phyloP scores from a whole-genome alignment of 2,113 vertebrate species.

The Setophaga kirtlandii region DNA sequence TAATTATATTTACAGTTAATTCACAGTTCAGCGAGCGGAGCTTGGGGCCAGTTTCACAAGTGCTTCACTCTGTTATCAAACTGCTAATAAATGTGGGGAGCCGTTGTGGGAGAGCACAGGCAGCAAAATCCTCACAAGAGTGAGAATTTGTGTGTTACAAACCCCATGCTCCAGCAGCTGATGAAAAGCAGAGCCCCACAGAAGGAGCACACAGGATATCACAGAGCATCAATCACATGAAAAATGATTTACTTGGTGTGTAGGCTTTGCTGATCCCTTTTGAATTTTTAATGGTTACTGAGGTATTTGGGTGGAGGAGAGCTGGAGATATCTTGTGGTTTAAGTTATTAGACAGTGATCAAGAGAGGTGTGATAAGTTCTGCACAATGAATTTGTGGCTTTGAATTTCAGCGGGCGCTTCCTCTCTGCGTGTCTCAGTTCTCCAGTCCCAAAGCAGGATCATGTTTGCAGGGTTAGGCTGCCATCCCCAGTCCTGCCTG shows the following conservation, averaged over 20 bases:
- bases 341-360: background rate
- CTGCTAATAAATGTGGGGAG: constrained; percentile 9
- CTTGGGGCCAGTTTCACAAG: constrained; percentile 40
- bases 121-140: background rate
- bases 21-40: constrained; percentile 32
- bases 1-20: constrained; percentile 63
- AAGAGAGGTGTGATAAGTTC: background rate
- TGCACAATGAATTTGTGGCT: background rate
- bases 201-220: background rate
- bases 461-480: background rate
- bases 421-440: fast-evolving
- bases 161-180: background rate
- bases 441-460: background rate
- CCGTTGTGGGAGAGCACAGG: background rate
- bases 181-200: background rate
- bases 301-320: background rate
- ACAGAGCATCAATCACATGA: background rate
- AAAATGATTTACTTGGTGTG: background rate
- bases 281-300: background rate
- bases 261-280: constrained; percentile 10
- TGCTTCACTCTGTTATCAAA: constrained; percentile 12
- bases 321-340: background rate
- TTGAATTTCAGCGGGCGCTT: background rate
- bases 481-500: background rate
- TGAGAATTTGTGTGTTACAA: background rate